Evolutionary conservation across 2,113 vertebrate genomes (phyloP), one percentile per base, ranked within the genome.

Genomic region (Calyptommatus sinebrachiatus): DNA sequence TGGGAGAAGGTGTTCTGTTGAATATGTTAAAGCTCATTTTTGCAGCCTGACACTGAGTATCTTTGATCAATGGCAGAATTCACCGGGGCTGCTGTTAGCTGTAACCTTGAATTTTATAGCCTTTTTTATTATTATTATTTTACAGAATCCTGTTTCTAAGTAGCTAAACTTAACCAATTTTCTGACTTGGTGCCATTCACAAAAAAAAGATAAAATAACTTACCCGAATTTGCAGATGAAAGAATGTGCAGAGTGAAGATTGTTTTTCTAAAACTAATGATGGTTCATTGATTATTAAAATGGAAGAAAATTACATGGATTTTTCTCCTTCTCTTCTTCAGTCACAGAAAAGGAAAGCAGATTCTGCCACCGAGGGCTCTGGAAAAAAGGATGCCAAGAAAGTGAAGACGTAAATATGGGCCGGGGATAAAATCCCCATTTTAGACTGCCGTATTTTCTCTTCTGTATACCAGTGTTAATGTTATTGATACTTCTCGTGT

Each of bases 271-370:
- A 69, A 78, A 69, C 24, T 41, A 16, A 57, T 57, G 53, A n/a
- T 77, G 18, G 28, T 67, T 31, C 8, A 31, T 50, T 8, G 1
- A 41, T 89, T 89, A 12, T 79, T 86, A 85, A 48, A 60, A 76
- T 77, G 83, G 85, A 85, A 90, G 84, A 72, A 88, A 87, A 90
- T 86, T 76, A 77, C 77, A 84, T 66, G 77, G 67, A 91, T 81
- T 89, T 81, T 22, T 18, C 28, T 10, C 1, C 84, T 80, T 60
- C 73, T 83, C 91, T 91, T 80, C 91, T 91, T 83, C 88, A 97
- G 96, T 95, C 96, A 84, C 94, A 96, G 82, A 97, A 97, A 91
- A 94, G 97, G 88, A 97, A 97, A 94, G 95, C 95, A 80, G 96
- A 97, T 83, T 78, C 92, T 87, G 85, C 92, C 62, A 18, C 94